A percentile compares a stretch with the other conserved stretches of the same genome.
phyloP scores from a whole-genome alignment of 2,888 invertebrate species.

The Rugalucina vietnamica region DNA sequence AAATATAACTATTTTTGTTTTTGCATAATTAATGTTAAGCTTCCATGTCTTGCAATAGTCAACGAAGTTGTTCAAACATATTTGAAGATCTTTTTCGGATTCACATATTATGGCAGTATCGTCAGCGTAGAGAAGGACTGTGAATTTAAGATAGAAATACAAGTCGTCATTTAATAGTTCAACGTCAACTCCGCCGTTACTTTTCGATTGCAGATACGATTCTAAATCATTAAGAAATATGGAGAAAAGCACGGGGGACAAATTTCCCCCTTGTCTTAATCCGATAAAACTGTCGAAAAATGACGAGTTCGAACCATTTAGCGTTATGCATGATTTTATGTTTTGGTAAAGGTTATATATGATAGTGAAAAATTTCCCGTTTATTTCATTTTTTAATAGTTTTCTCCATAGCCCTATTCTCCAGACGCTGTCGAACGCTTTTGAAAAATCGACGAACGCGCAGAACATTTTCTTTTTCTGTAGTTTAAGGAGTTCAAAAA shows the following conservation, averaged over 20 bases:
- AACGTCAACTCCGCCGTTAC: neutral
- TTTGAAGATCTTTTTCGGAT: neutral
- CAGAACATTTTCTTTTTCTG: neutral
- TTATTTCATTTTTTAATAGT: neutral
- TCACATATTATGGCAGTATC: neutral
- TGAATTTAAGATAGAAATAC: neutral
- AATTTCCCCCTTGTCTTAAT: constrained; percentile 14
- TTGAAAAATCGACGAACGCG: constrained; percentile 8
- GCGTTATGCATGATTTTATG: constrained; percentile 4
- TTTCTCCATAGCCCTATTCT: constrained; percentile 14
- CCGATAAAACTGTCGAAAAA: neutral
- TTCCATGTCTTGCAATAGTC: neutral
- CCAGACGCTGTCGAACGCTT: neutral
- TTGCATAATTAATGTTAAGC: constrained; percentile 4
- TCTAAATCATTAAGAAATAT: neutral
- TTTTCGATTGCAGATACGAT: neutral
- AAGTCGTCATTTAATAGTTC: neutral
- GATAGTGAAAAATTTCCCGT: constrained; percentile 4
- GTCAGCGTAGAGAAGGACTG: neutral
- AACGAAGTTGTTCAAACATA: neutral
- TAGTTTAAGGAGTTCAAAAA: constrained; percentile 4
- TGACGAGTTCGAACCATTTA: neutral
- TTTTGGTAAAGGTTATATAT: constrained; percentile 17
- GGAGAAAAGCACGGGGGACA: constrained; percentile 3
- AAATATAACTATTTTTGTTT: constrained; percentile 16